A percentile compares a stretch with the other conserved stretches of the same genome.
phyloP scores from a whole-genome alignment of 2,113 vertebrate species.

The Parotia lawesii region DNA sequence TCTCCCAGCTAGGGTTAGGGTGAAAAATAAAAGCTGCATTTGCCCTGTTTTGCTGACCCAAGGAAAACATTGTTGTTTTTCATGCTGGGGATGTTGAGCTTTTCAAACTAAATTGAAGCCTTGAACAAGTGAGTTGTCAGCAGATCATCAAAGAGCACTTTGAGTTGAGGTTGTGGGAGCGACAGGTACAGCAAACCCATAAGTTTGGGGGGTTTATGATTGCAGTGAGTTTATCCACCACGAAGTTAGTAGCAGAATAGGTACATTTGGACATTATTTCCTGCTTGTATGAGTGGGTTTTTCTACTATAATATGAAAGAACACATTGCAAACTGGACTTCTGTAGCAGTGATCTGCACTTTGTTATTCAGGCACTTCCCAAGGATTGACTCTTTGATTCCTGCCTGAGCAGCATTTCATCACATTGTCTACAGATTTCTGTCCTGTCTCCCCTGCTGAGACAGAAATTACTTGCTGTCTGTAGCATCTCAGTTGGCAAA shows the following conservation, averaged over 20 bases:
- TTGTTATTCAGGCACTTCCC: neutral
- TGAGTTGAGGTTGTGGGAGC: neutral
- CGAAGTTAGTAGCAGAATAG: neutral
- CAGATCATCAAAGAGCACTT: neutral
- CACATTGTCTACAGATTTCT: neutral
- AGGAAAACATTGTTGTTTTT: neutral
- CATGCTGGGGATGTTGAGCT: neutral
- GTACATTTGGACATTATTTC: neutral
- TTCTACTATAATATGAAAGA: neutral
- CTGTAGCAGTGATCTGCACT: neutral
- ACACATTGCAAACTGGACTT: neutral
- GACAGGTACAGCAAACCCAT: neutral
- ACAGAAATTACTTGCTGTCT: neutral
- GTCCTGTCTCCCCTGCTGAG: neutral
- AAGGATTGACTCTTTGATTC: neutral
- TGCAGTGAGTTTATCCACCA: neutral
- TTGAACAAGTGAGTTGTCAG: neutral
- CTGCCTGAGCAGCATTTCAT: neutral
- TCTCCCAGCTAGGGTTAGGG: neutral
- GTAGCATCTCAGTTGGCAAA: neutral
- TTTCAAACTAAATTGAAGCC: neutral
- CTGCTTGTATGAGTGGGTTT: neutral
- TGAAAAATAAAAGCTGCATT: neutral
- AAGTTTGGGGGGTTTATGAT: neutral
- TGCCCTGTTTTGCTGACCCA: neutral